Evolutionary conservation across 2,113 vertebrate genomes (phyloP), one percentile per base, ranked within the genome.

Genomic region (Elaphurus davidianus): DNA sequence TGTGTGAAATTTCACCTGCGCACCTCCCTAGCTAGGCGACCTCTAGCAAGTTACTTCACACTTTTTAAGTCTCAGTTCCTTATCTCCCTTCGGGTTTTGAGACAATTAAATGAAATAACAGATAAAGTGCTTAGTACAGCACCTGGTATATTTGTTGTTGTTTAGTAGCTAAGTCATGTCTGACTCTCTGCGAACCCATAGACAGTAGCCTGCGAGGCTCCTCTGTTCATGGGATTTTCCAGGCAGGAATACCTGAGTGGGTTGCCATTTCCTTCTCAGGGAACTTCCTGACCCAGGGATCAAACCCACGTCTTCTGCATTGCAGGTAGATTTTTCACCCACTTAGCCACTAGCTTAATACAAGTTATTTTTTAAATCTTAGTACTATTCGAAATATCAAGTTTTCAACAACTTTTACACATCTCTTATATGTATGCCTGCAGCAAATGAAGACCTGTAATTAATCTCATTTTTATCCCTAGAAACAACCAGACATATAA

Each of bases 331-430:
- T 71, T 71, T n/a, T 40, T 40, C 19, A 40, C 10, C n/a, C 19
- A 71, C n/a, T 71, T 23, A 30, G 74, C 50, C 87, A 50, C 27
- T 60, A 55, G 30, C 47, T 82, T 54, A 81, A 81, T 54, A 43
- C 15, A 40, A 40, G 33, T 33, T 79, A 17, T 62, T 92, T 92
- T 87, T 74, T 28, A 50, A 50, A 82, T 87, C 64, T 79, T 90
- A 90, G 64, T 76, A 64, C 8, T 89, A 85, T 52, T 78, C 88
- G 25, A 40, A 91, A 93, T 95, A 93, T 96, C 54, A 94, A 28
- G 21, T 92, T 95, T 94, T 95, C 28, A 87, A 23, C 62, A 92
- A 3, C 25, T 91, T 96, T 45, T 54, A 30, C 23, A 60, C 10
- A 45, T n/a, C 57, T 60, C 33, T 54, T 91, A 15, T 45, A 47